Conservation (phyloP, 1,140 invertebrate genomes). For the Drosophila melanica region DNA sequence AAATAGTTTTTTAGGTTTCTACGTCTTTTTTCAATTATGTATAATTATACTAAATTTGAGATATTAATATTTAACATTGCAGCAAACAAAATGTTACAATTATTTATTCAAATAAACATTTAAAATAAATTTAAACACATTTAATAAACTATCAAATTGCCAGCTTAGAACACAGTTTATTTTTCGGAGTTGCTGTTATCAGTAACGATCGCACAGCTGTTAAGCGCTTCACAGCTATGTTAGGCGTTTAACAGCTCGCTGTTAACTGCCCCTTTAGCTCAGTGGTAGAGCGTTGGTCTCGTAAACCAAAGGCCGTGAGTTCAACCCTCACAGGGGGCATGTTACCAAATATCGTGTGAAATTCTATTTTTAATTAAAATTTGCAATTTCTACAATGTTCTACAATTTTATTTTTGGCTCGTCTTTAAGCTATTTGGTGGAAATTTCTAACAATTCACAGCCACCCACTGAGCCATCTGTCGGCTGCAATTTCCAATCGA, state of each 20-base stretch:
- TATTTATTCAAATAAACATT: not conserved
- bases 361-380: conserved; percentile 23
- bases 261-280: conserved; percentile 89
- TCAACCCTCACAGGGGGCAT: conserved; percentile 89
- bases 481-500: conserved; percentile 79
- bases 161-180: not conserved
- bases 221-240: not conserved
- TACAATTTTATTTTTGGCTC: not conserved
- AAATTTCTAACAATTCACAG: conserved; percentile 21
- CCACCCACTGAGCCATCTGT: conserved; percentile 46
- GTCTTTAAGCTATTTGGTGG: conserved; percentile 22
- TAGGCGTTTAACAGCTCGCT: conserved; percentile 2
- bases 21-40: not conserved
- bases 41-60: no score
- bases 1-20: not conserved
- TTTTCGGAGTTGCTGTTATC: conserved; percentile 24
- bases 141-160: not conserved
- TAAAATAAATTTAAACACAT: not conserved
- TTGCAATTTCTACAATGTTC: conserved; percentile 7
- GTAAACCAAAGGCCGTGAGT: conserved; percentile 96
- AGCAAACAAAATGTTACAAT: no score
- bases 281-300: conserved; percentile 96
- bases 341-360: not conserved
- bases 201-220: conserved; percentile 29
- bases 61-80: no score